Conservation (phyloP, 2,888 invertebrate species). For the Apamea anceps region DNA sequence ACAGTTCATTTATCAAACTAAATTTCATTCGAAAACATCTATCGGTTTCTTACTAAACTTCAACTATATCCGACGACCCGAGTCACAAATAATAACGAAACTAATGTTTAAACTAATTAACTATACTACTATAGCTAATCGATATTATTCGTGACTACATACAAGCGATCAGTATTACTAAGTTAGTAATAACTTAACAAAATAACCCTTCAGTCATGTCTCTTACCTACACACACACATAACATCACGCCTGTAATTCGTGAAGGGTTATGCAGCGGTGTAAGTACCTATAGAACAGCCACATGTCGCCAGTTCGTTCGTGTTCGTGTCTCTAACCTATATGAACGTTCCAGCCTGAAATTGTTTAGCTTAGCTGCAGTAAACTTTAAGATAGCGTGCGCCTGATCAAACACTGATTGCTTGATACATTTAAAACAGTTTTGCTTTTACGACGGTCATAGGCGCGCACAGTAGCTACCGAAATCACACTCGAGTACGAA, state of each 20-base stretch:
- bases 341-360: background rate
- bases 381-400: slow-evolving; percentile 1
- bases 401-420: slow-evolving; percentile 35
- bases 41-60: too few relatives aligned
- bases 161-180: background rate
- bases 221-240: background rate
- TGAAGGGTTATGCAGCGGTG: background rate
- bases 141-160: too few relatives aligned
- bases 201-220: background rate
- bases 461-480: slow-evolving; percentile 21
- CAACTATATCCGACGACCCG: too few relatives aligned
- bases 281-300: background rate
- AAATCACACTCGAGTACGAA: background rate
- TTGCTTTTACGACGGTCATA: slow-evolving; percentile 45
- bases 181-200: background rate
- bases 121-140: too few relatives aligned
- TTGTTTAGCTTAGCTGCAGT: background rate
- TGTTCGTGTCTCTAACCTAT: background rate
- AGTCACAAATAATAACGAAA: background rate
- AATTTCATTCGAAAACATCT: too few relatives aligned
- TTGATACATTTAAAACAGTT: slow-evolving; percentile 27
- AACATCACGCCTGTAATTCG: background rate
- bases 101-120: too few relatives aligned
- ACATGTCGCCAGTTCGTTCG: background rate
- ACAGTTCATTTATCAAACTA: too few relatives aligned